These are phyloP conservation scores for Micronisus gabar DNA, from an alignment of 2,113 vertebrate species.

Conservation along the genomic window DNA sequence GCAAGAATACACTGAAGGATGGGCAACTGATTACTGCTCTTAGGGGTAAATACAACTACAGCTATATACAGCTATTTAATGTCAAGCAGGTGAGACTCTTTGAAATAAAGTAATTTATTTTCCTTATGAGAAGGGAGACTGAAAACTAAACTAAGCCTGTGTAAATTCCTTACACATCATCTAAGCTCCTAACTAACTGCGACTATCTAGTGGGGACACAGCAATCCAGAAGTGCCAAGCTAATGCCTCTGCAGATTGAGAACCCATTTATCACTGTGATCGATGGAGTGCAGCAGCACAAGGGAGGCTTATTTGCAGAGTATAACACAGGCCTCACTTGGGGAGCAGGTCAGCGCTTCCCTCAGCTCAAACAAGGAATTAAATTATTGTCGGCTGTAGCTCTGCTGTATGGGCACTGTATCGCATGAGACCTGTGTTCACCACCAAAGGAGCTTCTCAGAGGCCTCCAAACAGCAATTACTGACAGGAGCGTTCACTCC, in stretches of 20 bases:
- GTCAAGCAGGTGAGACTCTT: neutral
- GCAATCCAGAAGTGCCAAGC: conserved; percentile 29
- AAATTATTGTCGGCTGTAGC: neutral
- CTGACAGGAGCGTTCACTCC: neutral
- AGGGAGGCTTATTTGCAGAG: neutral
- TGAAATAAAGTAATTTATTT: conserved; percentile 35
- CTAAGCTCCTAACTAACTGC: conserved; percentile 22
- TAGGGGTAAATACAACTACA: neutral
- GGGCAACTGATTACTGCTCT: neutral
- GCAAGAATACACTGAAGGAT: neutral
- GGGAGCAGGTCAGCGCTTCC: neutral
- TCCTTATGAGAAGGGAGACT: conserved; percentile 20
- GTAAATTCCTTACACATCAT: conserved; percentile 31
- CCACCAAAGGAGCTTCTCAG: neutral
- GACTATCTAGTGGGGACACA: neutral
- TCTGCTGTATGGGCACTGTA: neutral
- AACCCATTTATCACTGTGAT: conserved; percentile 40
- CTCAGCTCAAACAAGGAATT: neutral
- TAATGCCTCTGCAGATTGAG: conserved; percentile 47
- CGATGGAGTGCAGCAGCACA: conserved; percentile 22
- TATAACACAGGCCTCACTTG: neutral
- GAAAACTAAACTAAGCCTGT: conserved; percentile 31
- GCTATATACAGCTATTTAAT: neutral
- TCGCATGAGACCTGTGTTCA: neutral
- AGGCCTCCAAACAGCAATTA: neutral